Conservation (phyloP, 2,797 vertebrate species). For the Rhabdomys pumilio region DNA sequence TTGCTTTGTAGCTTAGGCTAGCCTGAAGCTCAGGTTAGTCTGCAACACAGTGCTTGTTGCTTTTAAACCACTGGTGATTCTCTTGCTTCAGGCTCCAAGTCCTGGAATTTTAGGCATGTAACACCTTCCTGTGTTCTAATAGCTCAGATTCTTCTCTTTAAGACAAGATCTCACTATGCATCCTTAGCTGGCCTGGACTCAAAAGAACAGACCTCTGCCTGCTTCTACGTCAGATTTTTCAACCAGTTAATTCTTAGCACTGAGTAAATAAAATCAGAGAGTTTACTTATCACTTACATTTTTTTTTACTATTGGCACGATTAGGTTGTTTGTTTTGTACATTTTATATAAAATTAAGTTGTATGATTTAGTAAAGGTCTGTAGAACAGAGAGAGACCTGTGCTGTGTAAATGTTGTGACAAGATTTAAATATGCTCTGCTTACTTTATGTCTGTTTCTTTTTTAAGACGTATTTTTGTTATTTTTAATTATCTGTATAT, state of each 20-base stretch:
- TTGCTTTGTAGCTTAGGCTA: background rate
- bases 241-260: slow-evolving; percentile 36
- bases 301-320: slow-evolving; percentile 32
- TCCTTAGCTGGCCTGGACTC: background rate
- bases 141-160: background rate
- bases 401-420: background rate
- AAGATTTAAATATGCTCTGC: slow-evolving; percentile 45
- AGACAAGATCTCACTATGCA: background rate
- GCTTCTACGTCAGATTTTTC: background rate
- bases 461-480: background rate
- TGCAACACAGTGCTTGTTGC: background rate
- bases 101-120: background rate
- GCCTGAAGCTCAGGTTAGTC: background rate
- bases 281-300: background rate
- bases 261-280: slow-evolving; percentile 43
- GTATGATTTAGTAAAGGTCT: slow-evolving; percentile 57
- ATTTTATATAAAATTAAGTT: slow-evolving; percentile 48
- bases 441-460: background rate
- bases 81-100: background rate
- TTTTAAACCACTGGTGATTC: background rate
- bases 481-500: background rate
- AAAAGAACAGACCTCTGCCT: background rate
- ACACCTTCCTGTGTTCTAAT: background rate
- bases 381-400: background rate
- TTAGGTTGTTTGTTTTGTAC: slow-evolving; percentile 34